phyloP scores from a whole-genome alignment of 2,888 invertebrate species.

The Nematopogon swammerdamellus region DNA sequence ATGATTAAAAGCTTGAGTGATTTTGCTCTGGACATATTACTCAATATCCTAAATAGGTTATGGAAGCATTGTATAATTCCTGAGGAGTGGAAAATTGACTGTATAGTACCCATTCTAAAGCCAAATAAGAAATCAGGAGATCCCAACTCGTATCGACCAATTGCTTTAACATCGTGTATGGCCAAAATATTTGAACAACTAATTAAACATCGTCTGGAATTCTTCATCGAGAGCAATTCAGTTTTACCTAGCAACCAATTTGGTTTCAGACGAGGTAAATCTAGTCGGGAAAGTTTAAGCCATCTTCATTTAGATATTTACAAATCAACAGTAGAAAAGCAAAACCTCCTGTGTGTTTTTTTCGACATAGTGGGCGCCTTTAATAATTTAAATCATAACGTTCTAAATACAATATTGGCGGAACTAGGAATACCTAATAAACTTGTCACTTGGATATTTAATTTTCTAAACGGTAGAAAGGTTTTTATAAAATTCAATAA shows the following conservation, averaged over 20 bases:
- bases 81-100: conserved; percentile 1
- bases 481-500: conserved; percentile 9
- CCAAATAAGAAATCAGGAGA: conserved; percentile 2
- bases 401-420: conserved; percentile 3
- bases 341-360: conserved; percentile 1
- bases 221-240: conserved; percentile 6
- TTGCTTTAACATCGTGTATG: conserved; percentile 7
- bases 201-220: conserved; percentile 5
- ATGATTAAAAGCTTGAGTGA: background rate
- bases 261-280: conserved; percentile 6
- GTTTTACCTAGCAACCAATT: conserved; percentile 8
- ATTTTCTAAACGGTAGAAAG: conserved; percentile 8
- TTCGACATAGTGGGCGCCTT: conserved; percentile 8
- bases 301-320: conserved; percentile 1
- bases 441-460: conserved; percentile 7
- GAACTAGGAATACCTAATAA: conserved; percentile 6
- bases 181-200: conserved; percentile 7
- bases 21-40: background rate
- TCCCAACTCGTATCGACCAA: conserved; percentile 7
- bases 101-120: conserved; percentile 6
- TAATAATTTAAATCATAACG: conserved; percentile 8
- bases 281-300: conserved; percentile 2
- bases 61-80: background rate
- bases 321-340: background rate
- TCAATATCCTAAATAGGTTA: background rate